Evolutionary conservation across 2,113 vertebrate genomes (phyloP), one percentile per base, ranked within the genome.

Genomic region (Parus major): DNA sequence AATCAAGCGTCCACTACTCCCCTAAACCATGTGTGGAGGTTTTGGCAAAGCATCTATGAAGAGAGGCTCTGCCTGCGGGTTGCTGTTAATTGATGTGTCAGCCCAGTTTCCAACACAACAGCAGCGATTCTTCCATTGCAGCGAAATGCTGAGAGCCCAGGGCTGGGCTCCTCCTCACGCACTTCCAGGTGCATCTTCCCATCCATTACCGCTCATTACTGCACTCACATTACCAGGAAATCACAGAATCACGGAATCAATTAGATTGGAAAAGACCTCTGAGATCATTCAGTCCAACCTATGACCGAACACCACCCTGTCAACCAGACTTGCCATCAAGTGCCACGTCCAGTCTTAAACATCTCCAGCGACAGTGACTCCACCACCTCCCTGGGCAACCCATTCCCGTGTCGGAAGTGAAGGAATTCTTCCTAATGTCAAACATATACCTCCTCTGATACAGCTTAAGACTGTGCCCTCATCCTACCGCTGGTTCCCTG

Each of bases 171-270:
- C 5, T 50, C 39, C 90, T 80, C 86, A 14, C 4, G 35, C 72
- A 33, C 81, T 53, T 64, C 68, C 93, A 95, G 91, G 77, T 88
- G 86, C 88, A 68, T 28, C 65, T 70, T 31, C 15, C 41, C 50
- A 41, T 65, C 90, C 69, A 61, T 61, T 36, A 72, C 18, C 49
- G 46, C 65, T 55, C 82, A 19, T 56, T 11, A 23, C 49, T 2
- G 55, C 44, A 5, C 55, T 27, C 4, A 29, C 80, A 5, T 14
- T 36, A 41, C 76, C 60, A 29, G 55, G 89, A 93, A 92, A 73
- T 36, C 78, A 75, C 39, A n/a, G 78, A 82, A 53, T 52, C 68
- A 66, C 22, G 28, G 60, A n/a, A 60, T 69, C 70, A 76, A 76
- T 76, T 69, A 69, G 79, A n/a, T 7, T 31, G 87, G 63, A 90